Conservation (phyloP, 1,140 invertebrate species). For the Hycleus phaleratus region DNA sequence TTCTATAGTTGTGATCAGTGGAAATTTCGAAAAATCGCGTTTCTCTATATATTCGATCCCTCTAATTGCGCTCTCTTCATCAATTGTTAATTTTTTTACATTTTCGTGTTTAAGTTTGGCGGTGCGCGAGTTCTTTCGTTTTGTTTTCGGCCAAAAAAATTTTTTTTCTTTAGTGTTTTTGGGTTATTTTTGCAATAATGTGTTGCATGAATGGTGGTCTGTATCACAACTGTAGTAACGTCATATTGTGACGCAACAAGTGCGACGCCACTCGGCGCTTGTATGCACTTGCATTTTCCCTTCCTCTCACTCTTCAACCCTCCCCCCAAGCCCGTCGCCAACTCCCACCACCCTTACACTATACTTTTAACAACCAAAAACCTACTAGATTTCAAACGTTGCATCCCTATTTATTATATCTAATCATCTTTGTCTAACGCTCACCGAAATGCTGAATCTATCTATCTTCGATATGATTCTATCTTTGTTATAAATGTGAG, state of each 20-base stretch:
- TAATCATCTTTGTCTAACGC: too few relatives aligned
- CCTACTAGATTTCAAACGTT: too few relatives aligned
- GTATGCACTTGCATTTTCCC: conserved; percentile 41
- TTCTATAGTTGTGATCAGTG: too few relatives aligned
- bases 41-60: too few relatives aligned
- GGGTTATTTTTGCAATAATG: conserved; percentile 31
- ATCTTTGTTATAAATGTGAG: too few relatives aligned
- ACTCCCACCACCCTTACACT: conserved; percentile 5
- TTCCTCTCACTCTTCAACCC: conserved; percentile 25
- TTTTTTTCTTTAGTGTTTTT: too few relatives aligned
- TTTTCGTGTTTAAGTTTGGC: conserved; percentile 10
- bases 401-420: too few relatives aligned
- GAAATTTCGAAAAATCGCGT: too few relatives aligned
- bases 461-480: too few relatives aligned
- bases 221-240: conserved; percentile 38
- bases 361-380: too few relatives aligned
- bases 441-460: too few relatives aligned
- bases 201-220: conserved; percentile 37
- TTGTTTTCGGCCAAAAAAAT: not conserved
- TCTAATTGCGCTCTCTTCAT: too few relatives aligned
- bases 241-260: conserved; percentile 42
- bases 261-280: conserved; percentile 41
- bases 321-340: not conserved
- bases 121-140: conserved; percentile 24
- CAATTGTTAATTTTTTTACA: not conserved